Percentiles rank a stretch among this genome's conserved stretches.
phyloP scores from a whole-genome alignment of 2,888 invertebrate species.

The Drosophila paramelanica region DNA sequence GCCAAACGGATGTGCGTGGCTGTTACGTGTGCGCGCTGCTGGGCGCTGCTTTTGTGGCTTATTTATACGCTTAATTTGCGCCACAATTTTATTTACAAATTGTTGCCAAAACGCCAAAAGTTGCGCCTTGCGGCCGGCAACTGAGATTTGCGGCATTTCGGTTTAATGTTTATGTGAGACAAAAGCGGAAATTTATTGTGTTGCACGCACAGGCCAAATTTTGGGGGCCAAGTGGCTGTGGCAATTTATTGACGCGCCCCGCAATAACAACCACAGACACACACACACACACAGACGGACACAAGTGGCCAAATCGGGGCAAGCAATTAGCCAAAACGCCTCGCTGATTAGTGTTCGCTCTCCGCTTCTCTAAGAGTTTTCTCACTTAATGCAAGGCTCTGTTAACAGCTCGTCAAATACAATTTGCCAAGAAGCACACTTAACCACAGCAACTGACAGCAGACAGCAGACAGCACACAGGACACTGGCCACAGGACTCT shows the following conservation, averaged over 20 bases:
- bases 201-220: slow-evolving; percentile 37
- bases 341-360: slow-evolving; percentile 63
- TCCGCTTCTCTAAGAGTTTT: slow-evolving; percentile 12
- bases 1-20: slow-evolving; percentile 51
- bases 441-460: slow-evolving; percentile 14
- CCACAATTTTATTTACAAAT: slow-evolving; percentile 83
- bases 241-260: slow-evolving; percentile 63
- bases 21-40: slow-evolving; percentile 35
- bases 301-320: slow-evolving; percentile 28
- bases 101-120: slow-evolving; percentile 72
- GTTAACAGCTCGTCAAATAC: slow-evolving; percentile 74
- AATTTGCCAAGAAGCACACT: slow-evolving; percentile 50
- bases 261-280: slow-evolving; percentile 5
- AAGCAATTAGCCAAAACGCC: slow-evolving; percentile 54
- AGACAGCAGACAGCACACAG: neutral
- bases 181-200: slow-evolving; percentile 74
- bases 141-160: slow-evolving; percentile 77
- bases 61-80: slow-evolving; percentile 84
- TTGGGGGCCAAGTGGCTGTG: slow-evolving; percentile 29
- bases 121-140: slow-evolving; percentile 53
- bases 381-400: slow-evolving; percentile 51
- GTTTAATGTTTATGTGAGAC: slow-evolving; percentile 73
- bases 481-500: slow-evolving; percentile 11
- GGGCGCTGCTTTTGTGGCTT: slow-evolving; percentile 68
- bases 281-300: slow-evolving; percentile 15